Percentiles rank a stretch among this genome's conserved stretches.
Conservation (phyloP, 1,140 invertebrate genomes). For the Aphidius ervi region DNA sequence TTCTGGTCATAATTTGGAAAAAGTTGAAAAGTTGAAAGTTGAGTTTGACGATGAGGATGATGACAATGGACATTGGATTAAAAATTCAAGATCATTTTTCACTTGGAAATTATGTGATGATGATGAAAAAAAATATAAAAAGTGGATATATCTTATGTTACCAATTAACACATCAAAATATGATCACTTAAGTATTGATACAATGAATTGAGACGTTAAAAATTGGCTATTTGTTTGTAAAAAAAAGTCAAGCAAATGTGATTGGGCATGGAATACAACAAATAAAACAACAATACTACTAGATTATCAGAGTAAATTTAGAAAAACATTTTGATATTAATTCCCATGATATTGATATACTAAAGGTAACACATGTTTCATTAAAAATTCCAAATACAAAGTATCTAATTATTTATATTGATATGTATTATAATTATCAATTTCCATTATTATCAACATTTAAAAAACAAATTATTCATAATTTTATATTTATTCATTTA, state of each 20-base stretch:
- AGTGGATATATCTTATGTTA: slow-evolving; percentile 59
- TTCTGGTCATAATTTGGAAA: slow-evolving; percentile 32
- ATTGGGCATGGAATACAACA: slow-evolving; percentile 61
- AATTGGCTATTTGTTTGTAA: slow-evolving; percentile 74
- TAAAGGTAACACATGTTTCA: slow-evolving; percentile 66
- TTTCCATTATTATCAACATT: slow-evolving; percentile 22
- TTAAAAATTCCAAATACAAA: slow-evolving; percentile 57
- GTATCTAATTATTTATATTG: slow-evolving; percentile 32
- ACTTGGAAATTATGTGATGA: slow-evolving; percentile 23
- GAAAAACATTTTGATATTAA: slow-evolving; percentile 60
- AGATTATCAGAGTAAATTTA: slow-evolving; percentile 48
- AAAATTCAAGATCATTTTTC: slow-evolving; percentile 47
- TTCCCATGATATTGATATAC: slow-evolving; percentile 56
- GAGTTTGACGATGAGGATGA: slow-evolving; percentile 26
- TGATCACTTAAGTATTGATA: slow-evolving; percentile 52
- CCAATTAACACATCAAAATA: slow-evolving; percentile 48
- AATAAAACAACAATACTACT: slow-evolving; percentile 59
- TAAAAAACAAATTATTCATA: slow-evolving; percentile 18
- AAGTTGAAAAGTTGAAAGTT: slow-evolving; percentile 31
- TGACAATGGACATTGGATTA: slow-evolving; percentile 50
- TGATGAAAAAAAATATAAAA: slow-evolving; percentile 25
- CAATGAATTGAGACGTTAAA: slow-evolving; percentile 59
- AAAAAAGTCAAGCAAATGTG: slow-evolving; percentile 45
- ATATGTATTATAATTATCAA: slow-evolving; percentile 26
- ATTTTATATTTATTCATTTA: not conserved